A percentile compares a stretch with the other conserved stretches of the same genome.
Conservation (phyloP, 2,888 invertebrate genomes). For the Notodonta dromedarius region DNA sequence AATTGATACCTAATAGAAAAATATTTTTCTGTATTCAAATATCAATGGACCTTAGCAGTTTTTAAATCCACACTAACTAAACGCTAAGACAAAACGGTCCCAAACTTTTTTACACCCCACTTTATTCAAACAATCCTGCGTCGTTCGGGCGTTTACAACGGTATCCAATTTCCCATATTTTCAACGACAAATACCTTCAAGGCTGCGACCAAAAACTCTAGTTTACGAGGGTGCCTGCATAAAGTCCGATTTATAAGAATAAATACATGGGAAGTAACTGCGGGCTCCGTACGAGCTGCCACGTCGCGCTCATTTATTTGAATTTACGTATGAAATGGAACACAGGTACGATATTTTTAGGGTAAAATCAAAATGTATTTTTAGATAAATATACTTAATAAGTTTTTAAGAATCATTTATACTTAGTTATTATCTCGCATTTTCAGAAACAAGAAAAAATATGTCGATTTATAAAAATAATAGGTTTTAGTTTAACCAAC, state of each 20-base stretch:
- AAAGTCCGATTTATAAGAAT: constrained; percentile 67
- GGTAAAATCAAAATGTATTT: neutral
- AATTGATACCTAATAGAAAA: too few relatives aligned
- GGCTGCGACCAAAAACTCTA: constrained; percentile 49
- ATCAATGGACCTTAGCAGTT: neutral
- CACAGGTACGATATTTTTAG: constrained; percentile 18
- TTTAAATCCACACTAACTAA: neutral
- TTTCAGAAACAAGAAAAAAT: too few relatives aligned
- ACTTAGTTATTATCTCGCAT: too few relatives aligned
- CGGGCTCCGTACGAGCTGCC: constrained; percentile 30
- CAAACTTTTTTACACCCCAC: neutral
- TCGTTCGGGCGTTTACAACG: constrained; percentile 27
- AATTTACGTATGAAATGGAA: constrained; percentile 44
- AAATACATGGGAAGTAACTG: constrained; percentile 58
- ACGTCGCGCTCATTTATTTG: constrained; percentile 45
- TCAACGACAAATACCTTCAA: constrained; percentile 41
- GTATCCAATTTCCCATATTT: constrained; percentile 41
- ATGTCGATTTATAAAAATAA: too few relatives aligned
- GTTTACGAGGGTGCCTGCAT: constrained; percentile 57
- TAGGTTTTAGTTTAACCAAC: too few relatives aligned
- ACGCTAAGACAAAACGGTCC: neutral
- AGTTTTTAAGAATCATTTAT: too few relatives aligned
- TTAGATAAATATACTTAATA: too few relatives aligned
- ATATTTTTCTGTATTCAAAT: neutral
- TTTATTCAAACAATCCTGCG: constrained; percentile 2